Conservation (phyloP, 1,140 invertebrate genomes). For the Laupala kohalensis region DNA sequence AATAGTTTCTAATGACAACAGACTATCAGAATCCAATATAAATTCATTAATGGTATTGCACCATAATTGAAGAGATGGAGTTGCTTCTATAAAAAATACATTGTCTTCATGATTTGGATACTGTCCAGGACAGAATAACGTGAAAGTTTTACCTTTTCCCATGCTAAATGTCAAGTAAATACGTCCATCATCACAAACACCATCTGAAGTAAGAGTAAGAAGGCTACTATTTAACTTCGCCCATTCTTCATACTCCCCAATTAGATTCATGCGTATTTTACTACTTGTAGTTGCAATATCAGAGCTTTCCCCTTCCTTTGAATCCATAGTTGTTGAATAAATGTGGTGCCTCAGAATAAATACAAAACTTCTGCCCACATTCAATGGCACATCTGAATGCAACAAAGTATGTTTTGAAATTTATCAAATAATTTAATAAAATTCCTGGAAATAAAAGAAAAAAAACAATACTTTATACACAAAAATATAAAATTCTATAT, state of each 20-base stretch:
- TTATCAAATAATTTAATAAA: background rate
- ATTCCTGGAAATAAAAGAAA: background rate
- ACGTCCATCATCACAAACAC: slow-evolving; percentile 10
- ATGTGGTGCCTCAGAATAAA: background rate
- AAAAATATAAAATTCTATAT: background rate
- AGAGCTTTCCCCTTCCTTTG: background rate
- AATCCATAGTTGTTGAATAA: background rate
- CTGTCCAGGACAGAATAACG: slow-evolving; percentile 9
- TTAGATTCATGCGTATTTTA: background rate
- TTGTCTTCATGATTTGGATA: slow-evolving; percentile 19
- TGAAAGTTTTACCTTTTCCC: slow-evolving; percentile 5
- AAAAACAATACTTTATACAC: background rate
- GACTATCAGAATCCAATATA: slow-evolving; percentile 10
- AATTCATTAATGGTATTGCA: slow-evolving; percentile 25
- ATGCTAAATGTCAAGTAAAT: slow-evolving; percentile 7
- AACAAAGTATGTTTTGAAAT: background rate
- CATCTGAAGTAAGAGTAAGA: background rate
- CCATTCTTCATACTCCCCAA: slow-evolving; percentile 5
- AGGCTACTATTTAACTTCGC: slow-evolving; percentile 2
- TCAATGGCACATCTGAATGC: background rate
- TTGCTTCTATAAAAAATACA: slow-evolving; percentile 23
- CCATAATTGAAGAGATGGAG: slow-evolving; percentile 21
- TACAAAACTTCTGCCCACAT: background rate
- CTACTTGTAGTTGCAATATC: background rate
- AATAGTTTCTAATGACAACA: slow-evolving; percentile 7